Percentiles rank a stretch among this genome's conserved stretches.
Conservation (phyloP, 2,797 vertebrate genomes). For the Sciaenops ocellatus region DNA sequence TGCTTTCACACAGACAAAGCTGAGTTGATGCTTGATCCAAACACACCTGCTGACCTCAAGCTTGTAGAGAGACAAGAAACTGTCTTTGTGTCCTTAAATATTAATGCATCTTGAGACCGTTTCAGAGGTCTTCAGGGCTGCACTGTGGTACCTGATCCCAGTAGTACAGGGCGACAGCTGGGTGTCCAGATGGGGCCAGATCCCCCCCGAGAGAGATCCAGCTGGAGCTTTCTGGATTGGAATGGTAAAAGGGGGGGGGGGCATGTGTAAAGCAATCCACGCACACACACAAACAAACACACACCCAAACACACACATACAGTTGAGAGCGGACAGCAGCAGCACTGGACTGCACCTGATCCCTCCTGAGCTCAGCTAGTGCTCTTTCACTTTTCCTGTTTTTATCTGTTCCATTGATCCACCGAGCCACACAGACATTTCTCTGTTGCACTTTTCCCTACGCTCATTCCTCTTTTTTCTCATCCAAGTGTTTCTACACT, state of each 20-base stretch:
- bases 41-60: neutral
- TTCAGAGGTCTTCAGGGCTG: neutral
- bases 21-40: neutral
- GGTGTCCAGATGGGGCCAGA: slow-evolving; percentile 52
- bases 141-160: slow-evolving; percentile 21
- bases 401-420: neutral
- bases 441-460: neutral
- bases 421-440: neutral
- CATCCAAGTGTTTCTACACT: slow-evolving; percentile 16
- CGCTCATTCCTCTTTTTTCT: neutral
- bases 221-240: slow-evolving; percentile 29
- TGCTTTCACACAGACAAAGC: neutral
- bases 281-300: neutral
- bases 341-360: slow-evolving; percentile 57
- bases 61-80: neutral
- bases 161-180: slow-evolving; percentile 52
- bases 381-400: neutral
- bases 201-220: slow-evolving; percentile 24
- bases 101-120: neutral
- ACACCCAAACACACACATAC: slow-evolving; percentile 5
- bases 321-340: slow-evolving; percentile 7
- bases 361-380: neutral
- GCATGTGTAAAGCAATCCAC: slow-evolving; percentile 1
- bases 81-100: neutral
- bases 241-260: neutral